Evolutionary conservation across 2,888 invertebrate species (phyloP), one percentile per base, ranked within the genome.

Genomic region (Apodemia hepburni): DNA sequence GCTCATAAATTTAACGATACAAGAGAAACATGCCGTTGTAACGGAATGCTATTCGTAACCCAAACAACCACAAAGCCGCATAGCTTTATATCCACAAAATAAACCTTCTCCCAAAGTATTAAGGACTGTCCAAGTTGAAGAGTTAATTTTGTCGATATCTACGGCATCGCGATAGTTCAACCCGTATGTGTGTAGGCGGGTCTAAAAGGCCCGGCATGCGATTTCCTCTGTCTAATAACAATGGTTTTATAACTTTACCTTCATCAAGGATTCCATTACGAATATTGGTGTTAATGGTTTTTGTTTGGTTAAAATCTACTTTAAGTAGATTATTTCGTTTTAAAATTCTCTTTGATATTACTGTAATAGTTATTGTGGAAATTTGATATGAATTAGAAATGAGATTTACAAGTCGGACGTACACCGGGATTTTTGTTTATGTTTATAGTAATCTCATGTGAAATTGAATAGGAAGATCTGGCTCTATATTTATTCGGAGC

Each of bases 1-100:
- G 51, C 51, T 54, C 51, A 54, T 54, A 54, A 54, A 54, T 54
- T 54, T 54, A 54, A 54, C 54, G 54, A 54, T 54, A 54, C 54
- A 54, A 54, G 54, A 27, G 54, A 54, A 54, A 54, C 54, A 54
- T 54, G 54, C 54, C 54, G 54, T 12, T 51, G 51, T 54, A 54
- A 54, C 54, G 54, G 54, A 54, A 54, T 54, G 54, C 54, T 54
- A 54, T 54, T 27, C 54, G 54, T 54, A 54, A 54, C 54, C 22
- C 51, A 51, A 51, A 22, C 27, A 27, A 12, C 18, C 22, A 27
- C 54, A 27, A 54, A 49, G 4, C 27, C 27, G 7, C 22, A 54
- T 6, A 9, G 22, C 18, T 5, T 7, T 15, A 27, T 27, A 54
- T 27, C 18, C 6, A 27, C 54, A 54, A 27, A 54, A 27, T 27